Conservation (phyloP, 1,140 invertebrate genomes). For the Aphis craccivora region DNA sequence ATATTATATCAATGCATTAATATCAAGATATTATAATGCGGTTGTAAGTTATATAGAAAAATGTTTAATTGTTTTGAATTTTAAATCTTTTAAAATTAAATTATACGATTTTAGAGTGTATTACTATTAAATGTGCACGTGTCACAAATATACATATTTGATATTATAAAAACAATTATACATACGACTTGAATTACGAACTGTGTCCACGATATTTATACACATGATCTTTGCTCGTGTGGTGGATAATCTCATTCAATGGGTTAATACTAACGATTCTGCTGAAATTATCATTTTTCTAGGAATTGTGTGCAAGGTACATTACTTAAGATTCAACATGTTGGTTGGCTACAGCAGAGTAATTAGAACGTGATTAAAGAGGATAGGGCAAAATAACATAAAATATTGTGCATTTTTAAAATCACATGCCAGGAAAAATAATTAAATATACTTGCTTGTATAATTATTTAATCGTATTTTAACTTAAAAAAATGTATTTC, state of each 20-base stretch:
- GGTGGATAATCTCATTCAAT: background rate
- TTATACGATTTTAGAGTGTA: conserved; percentile 17
- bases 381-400: background rate
- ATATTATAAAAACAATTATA: background rate
- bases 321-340: background rate
- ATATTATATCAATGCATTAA: background rate
- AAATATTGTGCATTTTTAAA: background rate
- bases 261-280: background rate
- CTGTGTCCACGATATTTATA: background rate
- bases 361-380: background rate
- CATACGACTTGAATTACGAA: background rate
- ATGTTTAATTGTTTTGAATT: background rate
- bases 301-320: background rate
- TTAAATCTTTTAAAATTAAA: background rate
- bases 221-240: background rate
- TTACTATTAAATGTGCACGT: background rate
- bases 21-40: background rate
- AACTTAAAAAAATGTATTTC: too few species aligned
- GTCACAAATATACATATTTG: background rate
- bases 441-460: too few species aligned
- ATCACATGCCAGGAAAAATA: too few species aligned
- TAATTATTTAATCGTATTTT: too few species aligned
- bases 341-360: background rate
- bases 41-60: background rate
- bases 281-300: background rate